Evolutionary conservation across 2,888 invertebrate genomes (phyloP), one percentile per base, ranked within the genome.

Genomic region (Xestia ashworthii): DNA sequence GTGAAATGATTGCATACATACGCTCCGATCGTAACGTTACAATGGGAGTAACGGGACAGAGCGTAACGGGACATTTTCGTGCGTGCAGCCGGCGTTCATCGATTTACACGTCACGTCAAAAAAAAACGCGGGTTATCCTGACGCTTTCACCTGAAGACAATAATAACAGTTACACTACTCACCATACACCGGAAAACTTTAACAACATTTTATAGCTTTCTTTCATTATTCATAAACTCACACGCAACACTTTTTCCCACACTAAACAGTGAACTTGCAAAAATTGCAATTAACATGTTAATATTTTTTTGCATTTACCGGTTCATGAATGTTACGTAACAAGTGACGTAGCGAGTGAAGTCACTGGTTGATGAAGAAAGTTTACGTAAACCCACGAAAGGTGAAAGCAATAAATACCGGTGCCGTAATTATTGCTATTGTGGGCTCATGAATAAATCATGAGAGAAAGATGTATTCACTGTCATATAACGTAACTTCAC

Each of bases 401-500:
- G 94, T 93, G 95, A 95, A 95, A 95, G 95, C 89, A 93, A 93
- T 94, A 93, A 94, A 92, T 88, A 89, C 84, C 87, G 81, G 89
- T 93, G 92, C 89, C 80, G 92, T 94, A 93, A 94, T 94, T 93
- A 94, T 94, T 92, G 90, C 92, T 91, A 95, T 93, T 93, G 94
- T 93, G 85, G 88, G 85, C 88, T 92, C 91, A 92, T 95, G 94
- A 94, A 95, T 95, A 93, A 93, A 78, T 81, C 90, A 94, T 93
- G 91, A 94, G 92, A 91, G 93, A 93, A 93, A 93, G 93, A 94
- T 91, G 82, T 89, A 88, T 89, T 91, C 90, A 89, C 90, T 91
- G 92, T 92, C 92, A 91, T 90, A 90, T 84, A 89, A 91, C 91
- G 90, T 92, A 93, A 93, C 89, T 79, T 81, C 87, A 76, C 67